A percentile compares a stretch with the other conserved stretches of the same genome.
Conservation (phyloP, 2,113 vertebrate genomes). For the Menura novaehollandiae region DNA sequence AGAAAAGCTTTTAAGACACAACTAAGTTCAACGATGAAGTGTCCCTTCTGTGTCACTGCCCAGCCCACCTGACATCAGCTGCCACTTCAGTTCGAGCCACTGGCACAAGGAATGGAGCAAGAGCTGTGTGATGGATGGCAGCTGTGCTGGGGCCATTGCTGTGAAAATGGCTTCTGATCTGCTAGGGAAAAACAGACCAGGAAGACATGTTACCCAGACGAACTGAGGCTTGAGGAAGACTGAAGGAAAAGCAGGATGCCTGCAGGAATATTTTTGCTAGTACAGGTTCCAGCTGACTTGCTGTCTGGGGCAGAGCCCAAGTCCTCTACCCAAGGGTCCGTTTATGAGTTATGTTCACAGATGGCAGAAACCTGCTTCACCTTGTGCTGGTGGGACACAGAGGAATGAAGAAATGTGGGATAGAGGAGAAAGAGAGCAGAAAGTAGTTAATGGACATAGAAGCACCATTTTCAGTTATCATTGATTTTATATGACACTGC, state of each 20-base stretch:
- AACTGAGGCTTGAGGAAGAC: neutral
- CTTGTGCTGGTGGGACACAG: neutral
- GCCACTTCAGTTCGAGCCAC: neutral
- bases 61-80: neutral
- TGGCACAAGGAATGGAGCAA: accelerated
- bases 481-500: neutral
- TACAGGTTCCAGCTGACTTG: neutral
- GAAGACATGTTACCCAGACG: neutral
- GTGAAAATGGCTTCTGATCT: neutral
- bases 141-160: neutral
- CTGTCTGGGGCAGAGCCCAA: neutral
- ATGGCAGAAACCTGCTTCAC: neutral
- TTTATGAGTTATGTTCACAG: neutral
- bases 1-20: neutral
- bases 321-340: accelerated
- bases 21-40: neutral
- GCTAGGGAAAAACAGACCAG: neutral
- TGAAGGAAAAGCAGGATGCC: neutral
- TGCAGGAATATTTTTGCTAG: neutral
- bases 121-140: no score
- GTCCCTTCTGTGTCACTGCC: accelerated
- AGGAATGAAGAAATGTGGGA: neutral
- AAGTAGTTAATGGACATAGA: neutral
- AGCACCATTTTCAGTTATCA: neutral
- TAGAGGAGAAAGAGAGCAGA: neutral